Conservation (phyloP, 92 coral and sea anemone species). For the Micromussa lordhowensis region DNA sequence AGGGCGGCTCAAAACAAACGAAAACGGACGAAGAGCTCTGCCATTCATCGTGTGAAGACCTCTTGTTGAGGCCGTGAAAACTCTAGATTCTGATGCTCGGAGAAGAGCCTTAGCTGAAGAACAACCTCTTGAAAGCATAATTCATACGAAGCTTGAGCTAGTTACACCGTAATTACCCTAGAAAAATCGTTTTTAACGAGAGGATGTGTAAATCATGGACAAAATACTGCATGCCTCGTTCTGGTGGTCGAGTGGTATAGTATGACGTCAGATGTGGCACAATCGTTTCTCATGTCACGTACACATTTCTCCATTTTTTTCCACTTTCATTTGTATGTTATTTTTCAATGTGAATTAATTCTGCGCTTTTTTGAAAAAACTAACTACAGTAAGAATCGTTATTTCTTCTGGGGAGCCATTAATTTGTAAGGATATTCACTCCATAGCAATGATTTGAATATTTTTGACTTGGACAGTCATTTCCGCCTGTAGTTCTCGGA, state of each 20-base stretch:
- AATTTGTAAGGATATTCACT: neutral
- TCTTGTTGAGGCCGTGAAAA: conserved; percentile 4
- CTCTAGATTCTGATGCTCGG: conserved; percentile 17
- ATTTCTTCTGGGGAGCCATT: neutral
- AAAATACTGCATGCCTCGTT: neutral
- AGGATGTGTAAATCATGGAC: neutral
- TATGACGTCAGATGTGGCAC: conserved; percentile 2
- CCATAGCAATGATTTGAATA: neutral
- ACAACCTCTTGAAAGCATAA: conserved; percentile 23
- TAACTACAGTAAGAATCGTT: neutral
- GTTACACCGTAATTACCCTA: neutral
- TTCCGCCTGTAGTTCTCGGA: neutral
- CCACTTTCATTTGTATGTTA: neutral
- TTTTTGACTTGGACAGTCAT: neutral
- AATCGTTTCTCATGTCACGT: neutral
- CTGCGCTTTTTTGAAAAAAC: neutral
- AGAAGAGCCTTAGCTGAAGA: conserved; percentile 20
- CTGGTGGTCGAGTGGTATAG: neutral
- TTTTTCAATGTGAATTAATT: neutral
- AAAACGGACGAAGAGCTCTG: conserved; percentile 8
- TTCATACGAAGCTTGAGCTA: neutral
- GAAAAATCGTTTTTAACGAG: neutral
- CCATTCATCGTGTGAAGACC: neutral
- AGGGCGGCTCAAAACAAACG: neutral
- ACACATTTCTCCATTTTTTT: neutral